Base-by-base conservation (phyloP, 2,888 invertebrate genomes). In the Agrochola lota region DNA sequence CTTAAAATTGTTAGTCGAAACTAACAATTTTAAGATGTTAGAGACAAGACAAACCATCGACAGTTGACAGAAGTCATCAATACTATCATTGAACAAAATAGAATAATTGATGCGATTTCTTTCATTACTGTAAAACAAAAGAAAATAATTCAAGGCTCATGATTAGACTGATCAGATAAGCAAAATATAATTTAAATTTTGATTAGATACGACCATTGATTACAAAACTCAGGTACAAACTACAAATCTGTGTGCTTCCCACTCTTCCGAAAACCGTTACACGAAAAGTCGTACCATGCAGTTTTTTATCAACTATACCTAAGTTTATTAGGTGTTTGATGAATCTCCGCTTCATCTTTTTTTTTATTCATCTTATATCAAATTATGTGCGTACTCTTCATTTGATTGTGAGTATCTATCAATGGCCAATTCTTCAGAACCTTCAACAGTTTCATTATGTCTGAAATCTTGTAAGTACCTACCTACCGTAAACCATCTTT, bases 231-330 rank as follows among this genome's bases (percentile, higher is more conserved):
- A 1, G 2, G 2, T 43, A 60, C 46, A 20, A 52, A 52, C 20
- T 15, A 46, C 15, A 59, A 73, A 67, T 66, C 11, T 46, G 40
- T 59, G 55, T 26, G n/a, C 35, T 60, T 57, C n/a, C 35, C 46
- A n/a, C 26, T 57, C 62, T 4, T 63, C 35, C 30, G n/a, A 35
- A 40, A 20, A 66, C 82, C 71, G 82, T 84, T 81, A 85, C 62
- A 72, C 40, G 23, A 63, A 55, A 63, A 55, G 66, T 52, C 55
- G 11, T 17, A 60, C 26, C 15, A 35, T 35, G 11, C n/a, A 43
- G 26, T 70, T 83, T 84, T 84, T 85, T 59, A 57, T 72, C n/a
- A 8, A 11, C n/a, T 80, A 20, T 15, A 30, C 0, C 17, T 55
- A 49, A n/a, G 5, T 78, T 78, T 30, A 69, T 83, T 30, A 6